Evolutionary conservation across 1,140 invertebrate genomes (phyloP), one percentile per base, ranked within the genome.

Genomic region (Telenomus remus): DNA sequence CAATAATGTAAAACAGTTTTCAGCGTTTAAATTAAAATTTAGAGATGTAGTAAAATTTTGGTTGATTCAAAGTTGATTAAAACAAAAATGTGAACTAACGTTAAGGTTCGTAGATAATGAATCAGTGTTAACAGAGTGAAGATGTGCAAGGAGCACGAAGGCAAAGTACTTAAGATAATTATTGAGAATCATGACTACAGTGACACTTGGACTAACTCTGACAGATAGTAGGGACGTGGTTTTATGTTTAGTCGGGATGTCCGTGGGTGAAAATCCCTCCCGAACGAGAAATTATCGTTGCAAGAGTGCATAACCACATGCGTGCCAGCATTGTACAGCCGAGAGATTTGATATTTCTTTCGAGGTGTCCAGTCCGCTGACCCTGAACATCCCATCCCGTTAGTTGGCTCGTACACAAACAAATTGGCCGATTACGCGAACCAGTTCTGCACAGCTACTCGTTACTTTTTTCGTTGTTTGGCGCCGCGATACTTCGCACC

Each of bases 171-270:
- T 83, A n/a, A 84, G 43, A 64, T 79, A 81, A 6, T 83, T 75
- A 43, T 82, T 79, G 15, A 82, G 51, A 76, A 81, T 79, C 86
- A 87, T 87, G 81, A 79, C 78, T 82, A 79, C 70, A 76, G 64
- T 76, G 64, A 79, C 65, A 61, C 65, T 76, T 64, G 63, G 39
- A 44, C 16, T 57, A 51, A 19, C 4, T 79, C 79, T 77, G 68
- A 48, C 53, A 16, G 53, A 10, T 19, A 50, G 42, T 55, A 56
- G 43, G 12, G 37, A 57, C 39, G 19, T 3, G 42, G 43, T 33
- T 56, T 59, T 57, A n/a, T 19, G 53, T 57, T 47, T 59, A 11
- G 47, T 53, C 16, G 12, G 33, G 15, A 43, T 47, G 48, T 13
- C 43, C 35, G 39, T 43, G 16, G 11, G 13, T 27, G n/a, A 16